These are phyloP conservation scores for Cephalopterus ornatus DNA, from an alignment of 2,113 vertebrate species.

Conservation along the genomic window DNA sequence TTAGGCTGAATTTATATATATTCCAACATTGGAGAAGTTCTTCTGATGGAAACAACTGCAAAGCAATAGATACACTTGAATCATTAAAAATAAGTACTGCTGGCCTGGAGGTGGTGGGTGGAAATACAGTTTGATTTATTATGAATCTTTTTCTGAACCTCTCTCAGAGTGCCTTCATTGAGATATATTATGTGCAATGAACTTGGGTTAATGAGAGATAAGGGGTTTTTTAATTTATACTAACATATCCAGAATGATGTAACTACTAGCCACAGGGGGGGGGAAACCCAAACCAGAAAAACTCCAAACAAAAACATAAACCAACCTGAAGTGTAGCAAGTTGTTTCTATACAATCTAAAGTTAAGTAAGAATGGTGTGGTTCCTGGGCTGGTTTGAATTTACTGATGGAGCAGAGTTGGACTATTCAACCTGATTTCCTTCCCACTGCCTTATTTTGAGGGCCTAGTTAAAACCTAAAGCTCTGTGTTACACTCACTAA, in stretches of 20 bases:
- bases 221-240: background rate
- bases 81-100: background rate
- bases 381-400: background rate
- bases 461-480: background rate
- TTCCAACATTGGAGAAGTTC: background rate
- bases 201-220: background rate
- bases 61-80: background rate
- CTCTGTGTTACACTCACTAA: background rate
- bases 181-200: background rate
- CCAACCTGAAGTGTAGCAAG: background rate
- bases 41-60: background rate
- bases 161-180: background rate
- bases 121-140: background rate
- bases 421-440: background rate
- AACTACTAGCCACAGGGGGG: background rate
- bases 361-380: background rate
- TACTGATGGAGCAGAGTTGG: background rate
- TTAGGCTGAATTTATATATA: background rate
- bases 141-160: background rate
- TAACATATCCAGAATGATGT: background rate
- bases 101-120: background rate
- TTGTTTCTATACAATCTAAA: background rate
- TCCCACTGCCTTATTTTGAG: background rate
- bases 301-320: background rate
- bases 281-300: background rate